These are phyloP conservation scores for Anabas testudineus DNA, from an alignment of 2,797 vertebrate genomes.

Conservation along the genomic window DNA sequence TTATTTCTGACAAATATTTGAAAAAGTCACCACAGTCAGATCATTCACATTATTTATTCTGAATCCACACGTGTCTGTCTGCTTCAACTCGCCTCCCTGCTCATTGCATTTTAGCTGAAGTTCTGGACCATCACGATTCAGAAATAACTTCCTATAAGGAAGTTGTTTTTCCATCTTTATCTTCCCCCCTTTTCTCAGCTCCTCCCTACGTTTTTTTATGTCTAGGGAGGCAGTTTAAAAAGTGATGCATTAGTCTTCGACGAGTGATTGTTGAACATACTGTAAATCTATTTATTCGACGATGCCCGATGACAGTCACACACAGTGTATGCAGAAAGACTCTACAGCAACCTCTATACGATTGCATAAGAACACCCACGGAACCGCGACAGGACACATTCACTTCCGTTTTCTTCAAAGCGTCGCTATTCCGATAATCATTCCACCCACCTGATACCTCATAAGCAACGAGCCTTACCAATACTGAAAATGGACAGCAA, in stretches of 20 bases:
- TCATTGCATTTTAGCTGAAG: conserved; percentile 17
- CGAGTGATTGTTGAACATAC: conserved; percentile 17
- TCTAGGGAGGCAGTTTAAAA: conserved; percentile 29
- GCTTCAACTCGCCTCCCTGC: conserved; percentile 18
- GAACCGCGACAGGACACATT: conserved; percentile 64
- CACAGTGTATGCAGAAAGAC: conserved; percentile 27
- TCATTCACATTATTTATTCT: conserved; percentile 26
- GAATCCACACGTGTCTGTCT: conserved; percentile 25
- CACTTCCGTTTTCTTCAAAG: conserved; percentile 65
- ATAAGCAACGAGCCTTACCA: conserved; percentile 74
- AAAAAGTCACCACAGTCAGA: background rate
- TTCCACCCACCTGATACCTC: conserved; percentile 76
- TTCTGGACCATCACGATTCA: conserved; percentile 26
- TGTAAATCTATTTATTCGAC: background rate
- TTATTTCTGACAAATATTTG: background rate
- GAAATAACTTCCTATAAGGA: conserved; percentile 33
- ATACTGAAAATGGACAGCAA: conserved; percentile 76
- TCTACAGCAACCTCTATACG: conserved; percentile 61
- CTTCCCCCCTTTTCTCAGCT: conserved; percentile 29
- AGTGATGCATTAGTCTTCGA: conserved; percentile 23
- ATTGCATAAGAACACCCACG: conserved; percentile 71
- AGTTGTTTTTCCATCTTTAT: conserved; percentile 41
- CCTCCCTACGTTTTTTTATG: conserved; percentile 31
- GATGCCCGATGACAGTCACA: conserved; percentile 9
- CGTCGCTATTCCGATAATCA: conserved; percentile 79